These are phyloP conservation scores for Notocelia uddmanniana DNA, from an alignment of 2,888 invertebrate genomes.

Conservation along the genomic window DNA sequence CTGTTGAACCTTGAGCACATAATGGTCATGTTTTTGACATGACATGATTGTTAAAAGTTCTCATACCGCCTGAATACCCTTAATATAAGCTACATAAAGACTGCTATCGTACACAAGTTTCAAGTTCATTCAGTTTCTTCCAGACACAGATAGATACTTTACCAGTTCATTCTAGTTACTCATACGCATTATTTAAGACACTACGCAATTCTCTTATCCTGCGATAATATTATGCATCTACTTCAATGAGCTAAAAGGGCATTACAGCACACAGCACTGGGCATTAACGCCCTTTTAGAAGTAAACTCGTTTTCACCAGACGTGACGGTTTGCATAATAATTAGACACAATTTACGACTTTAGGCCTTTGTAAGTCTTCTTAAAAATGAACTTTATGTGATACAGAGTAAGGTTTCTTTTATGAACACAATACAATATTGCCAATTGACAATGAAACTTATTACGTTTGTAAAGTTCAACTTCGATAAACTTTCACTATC, in stretches of 20 bases:
- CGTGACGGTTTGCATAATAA: not conserved
- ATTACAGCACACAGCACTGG: not conserved
- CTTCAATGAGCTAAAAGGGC: not conserved
- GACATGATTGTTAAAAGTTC: no score
- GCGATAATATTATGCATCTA: slow-evolving; percentile 1
- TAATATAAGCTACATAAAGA: no score
- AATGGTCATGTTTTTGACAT: not conserved
- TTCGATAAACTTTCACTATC: not conserved
- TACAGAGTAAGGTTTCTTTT: not conserved
- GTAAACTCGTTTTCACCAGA: not conserved
- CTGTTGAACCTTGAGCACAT: no score
- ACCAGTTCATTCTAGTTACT: slow-evolving; percentile 11
- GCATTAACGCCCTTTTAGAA: not conserved
- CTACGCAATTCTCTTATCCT: slow-evolving; percentile 24
- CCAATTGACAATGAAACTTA: no score
- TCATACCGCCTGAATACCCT: no score
- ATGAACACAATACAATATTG: not conserved
- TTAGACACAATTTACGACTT: not conserved
- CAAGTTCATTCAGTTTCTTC: not conserved
- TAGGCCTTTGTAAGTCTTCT: not conserved
- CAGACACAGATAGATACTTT: not conserved
- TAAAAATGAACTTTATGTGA: not conserved
- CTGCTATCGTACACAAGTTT: no score
- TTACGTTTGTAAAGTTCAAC: no score
- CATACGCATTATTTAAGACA: not conserved